phyloP scores from a whole-genome alignment of 2,797 vertebrate species.

The Artibeus lituratus region DNA sequence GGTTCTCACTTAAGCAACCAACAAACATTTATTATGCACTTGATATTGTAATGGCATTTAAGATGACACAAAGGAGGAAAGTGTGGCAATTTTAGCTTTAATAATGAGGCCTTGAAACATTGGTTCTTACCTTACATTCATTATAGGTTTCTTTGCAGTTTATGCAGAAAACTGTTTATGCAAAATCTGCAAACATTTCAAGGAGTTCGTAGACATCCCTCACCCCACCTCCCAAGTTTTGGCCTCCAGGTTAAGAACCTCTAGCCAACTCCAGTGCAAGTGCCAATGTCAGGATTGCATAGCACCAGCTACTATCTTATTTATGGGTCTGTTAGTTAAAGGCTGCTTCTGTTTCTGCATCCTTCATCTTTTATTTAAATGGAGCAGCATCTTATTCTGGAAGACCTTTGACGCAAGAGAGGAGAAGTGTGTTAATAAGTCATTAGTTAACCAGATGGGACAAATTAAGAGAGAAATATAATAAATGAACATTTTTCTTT shows the following conservation, averaged over 20 bases:
- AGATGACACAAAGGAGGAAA: constrained; percentile 8
- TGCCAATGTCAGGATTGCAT: not conserved
- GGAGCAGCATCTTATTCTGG: constrained; percentile 15
- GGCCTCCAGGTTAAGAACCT: not conserved
- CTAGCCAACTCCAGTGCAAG: not conserved
- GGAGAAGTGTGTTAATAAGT: constrained; percentile 10
- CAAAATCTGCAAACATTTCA: not conserved
- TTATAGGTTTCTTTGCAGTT: not conserved
- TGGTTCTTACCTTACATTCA: not conserved
- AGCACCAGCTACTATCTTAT: not conserved
- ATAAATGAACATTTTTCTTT: not conserved
- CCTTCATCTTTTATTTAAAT: constrained; percentile 74
- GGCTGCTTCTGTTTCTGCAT: constrained; percentile 20
- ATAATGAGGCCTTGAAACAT: not conserved
- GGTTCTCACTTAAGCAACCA: not conserved
- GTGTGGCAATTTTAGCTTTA: not conserved
- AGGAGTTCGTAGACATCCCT: not conserved
- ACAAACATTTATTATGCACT: not conserved
- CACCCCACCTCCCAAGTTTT: not conserved
- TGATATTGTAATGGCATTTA: not conserved
- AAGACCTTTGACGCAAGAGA: not conserved
- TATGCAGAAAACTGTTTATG: not conserved
- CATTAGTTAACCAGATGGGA: not conserved
- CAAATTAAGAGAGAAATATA: constrained; percentile 7
- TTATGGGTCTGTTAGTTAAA: constrained; percentile 34